phyloP scores from a whole-genome alignment of 2,888 invertebrate species.

The Monochamus alternatus region DNA sequence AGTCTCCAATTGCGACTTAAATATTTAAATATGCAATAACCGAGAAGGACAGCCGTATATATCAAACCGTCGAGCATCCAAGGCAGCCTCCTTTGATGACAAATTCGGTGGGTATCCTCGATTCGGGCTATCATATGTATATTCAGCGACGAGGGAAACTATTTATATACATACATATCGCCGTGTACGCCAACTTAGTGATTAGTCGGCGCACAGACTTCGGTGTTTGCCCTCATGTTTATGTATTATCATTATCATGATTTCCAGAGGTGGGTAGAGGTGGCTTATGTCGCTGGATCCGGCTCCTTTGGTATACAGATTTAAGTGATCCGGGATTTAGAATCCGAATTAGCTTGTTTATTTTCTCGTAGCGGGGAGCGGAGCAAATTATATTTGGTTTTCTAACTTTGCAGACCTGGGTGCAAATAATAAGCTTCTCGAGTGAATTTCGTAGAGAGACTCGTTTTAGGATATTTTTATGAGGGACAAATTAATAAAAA shows the following conservation, averaged over 20 bases:
- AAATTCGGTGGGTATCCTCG: slow-evolving; percentile 28
- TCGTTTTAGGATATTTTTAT: too few species aligned
- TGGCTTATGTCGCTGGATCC: slow-evolving; percentile 30
- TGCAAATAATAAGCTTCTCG: too few species aligned
- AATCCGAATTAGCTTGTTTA: slow-evolving; percentile 50
- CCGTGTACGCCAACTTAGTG: slow-evolving; percentile 22
- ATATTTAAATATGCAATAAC: slow-evolving; percentile 7
- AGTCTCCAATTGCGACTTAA: too few species aligned
- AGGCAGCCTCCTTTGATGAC: slow-evolving; percentile 26
- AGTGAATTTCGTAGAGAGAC: too few species aligned
- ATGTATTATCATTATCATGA: slow-evolving; percentile 40
- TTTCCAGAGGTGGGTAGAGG: slow-evolving; percentile 25
- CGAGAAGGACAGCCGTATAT: not conserved
- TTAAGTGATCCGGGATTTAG: slow-evolving; percentile 47
- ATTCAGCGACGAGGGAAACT: slow-evolving; percentile 33
- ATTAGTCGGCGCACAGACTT: slow-evolving; percentile 37
- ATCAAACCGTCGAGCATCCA: not conserved
- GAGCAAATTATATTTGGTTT: not conserved
- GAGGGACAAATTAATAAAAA: too few species aligned
- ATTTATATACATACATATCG: slow-evolving; percentile 24
- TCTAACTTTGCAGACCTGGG: not conserved
- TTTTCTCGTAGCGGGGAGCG: slow-evolving; percentile 40
- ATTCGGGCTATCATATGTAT: slow-evolving; percentile 34
- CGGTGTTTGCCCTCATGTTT: slow-evolving; percentile 44
- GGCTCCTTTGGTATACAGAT: slow-evolving; percentile 44